Evolutionary conservation across 2,888 invertebrate species (phyloP).

Genomic region (Tachina fera): DNA sequence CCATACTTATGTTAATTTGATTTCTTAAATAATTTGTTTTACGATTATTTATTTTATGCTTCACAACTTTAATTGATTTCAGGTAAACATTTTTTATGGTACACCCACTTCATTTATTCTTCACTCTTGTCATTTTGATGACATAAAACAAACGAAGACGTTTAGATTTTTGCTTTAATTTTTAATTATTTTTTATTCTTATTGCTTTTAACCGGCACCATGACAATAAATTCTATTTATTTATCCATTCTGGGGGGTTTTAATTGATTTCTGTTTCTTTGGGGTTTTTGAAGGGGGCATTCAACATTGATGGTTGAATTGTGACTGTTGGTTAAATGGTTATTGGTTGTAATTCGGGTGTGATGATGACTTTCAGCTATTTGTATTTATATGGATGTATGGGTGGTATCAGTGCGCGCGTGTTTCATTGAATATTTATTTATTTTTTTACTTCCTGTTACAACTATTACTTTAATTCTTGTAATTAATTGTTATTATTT

Average conservation of each 20-base stretch:
- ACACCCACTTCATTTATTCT: not conserved
- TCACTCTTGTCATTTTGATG: constrained; percentile 30
- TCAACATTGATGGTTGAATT: constrained; percentile 14
- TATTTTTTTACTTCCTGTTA: constrained; percentile 31
- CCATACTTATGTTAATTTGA: not conserved
- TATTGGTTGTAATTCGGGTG: not conserved
- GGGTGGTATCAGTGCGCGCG: not conserved
- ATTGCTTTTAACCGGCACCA: not conserved
- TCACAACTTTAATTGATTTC: no score
- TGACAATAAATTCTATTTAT: constrained; percentile 19
- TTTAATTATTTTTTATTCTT: constrained; percentile 8
- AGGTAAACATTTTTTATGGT: not conserved
- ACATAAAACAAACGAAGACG: not conserved
- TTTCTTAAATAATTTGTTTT: not conserved
- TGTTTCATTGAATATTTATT: constrained; percentile 33
- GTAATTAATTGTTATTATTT: constrained; percentile 44
- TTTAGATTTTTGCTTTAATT: constrained; percentile 13
- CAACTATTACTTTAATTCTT: constrained; percentile 49
- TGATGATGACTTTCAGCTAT: constrained; percentile 26
- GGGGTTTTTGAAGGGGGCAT: constrained; percentile 28
- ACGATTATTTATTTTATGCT: no score
- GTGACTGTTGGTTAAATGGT: constrained; percentile 7
- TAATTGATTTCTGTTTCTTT: not conserved
- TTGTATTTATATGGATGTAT: not conserved
- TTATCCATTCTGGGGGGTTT: not conserved